phyloP scores from a whole-genome alignment of 2,797 vertebrate species.

The Hypotaenidia philippensis region DNA sequence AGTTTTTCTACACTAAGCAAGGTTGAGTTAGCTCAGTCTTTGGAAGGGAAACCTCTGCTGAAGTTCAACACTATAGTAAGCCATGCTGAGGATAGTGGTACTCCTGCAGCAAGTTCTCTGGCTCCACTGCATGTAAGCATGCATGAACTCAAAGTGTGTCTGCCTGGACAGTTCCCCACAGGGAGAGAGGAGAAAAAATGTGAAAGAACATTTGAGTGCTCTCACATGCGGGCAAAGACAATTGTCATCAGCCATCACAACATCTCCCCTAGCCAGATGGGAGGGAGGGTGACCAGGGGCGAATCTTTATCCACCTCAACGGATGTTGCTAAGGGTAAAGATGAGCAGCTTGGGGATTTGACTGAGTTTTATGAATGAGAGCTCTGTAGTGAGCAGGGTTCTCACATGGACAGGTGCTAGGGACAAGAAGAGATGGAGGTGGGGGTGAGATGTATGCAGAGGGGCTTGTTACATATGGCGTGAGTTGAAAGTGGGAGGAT shows the following conservation, averaged over 20 bases:
- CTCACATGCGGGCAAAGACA: not conserved
- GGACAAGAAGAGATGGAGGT: not conserved
- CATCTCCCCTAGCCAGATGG: not conserved
- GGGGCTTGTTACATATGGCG: not conserved
- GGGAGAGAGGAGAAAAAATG: not conserved
- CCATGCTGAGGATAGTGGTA: not conserved
- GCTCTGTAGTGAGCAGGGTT: not conserved
- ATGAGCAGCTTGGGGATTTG: not conserved
- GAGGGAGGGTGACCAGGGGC: not conserved
- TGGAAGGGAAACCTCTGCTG: not conserved
- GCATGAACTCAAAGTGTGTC: not conserved
- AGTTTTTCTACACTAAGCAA: not conserved
- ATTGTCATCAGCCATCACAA: not conserved
- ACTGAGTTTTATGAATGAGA: not conserved
- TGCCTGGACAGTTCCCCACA: not conserved
- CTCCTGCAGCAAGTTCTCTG: not conserved
- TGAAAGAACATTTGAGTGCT: not conserved
- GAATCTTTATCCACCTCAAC: not conserved
- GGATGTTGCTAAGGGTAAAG: not conserved
- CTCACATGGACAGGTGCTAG: not conserved
- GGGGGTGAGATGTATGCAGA: not conserved
- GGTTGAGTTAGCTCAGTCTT: not conserved
- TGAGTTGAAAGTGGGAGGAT: not conserved
- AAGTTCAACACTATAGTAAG: not conserved
- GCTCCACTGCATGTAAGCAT: fast-evolving